Evolutionary conservation across 2,888 invertebrate genomes (phyloP).

Genomic region (Atethmia centrago): DNA sequence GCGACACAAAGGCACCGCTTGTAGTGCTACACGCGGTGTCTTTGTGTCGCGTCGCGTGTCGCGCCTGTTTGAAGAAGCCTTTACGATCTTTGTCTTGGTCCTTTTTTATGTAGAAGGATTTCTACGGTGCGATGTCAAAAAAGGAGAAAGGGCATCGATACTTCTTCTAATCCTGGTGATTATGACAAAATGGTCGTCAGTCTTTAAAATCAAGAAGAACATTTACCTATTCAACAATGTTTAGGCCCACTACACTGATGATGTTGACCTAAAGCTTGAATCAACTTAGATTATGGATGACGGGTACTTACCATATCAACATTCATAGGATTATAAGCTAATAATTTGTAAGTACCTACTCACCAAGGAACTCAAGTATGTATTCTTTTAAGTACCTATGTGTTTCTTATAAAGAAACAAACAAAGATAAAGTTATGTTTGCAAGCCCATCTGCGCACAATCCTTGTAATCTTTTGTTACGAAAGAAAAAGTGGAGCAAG

Average conservation of each 20-base stretch:
- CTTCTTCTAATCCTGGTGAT: background rate
- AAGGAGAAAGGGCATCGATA: too few species aligned
- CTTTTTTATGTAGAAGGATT: too few species aligned
- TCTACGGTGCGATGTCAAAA: too few species aligned
- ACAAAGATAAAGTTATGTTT: conserved; percentile 71
- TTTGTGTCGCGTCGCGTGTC: too few species aligned
- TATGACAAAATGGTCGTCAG: background rate
- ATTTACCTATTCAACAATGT: background rate
- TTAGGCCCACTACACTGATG: background rate
- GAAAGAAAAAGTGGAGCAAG: conserved; percentile 78
- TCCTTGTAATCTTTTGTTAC: conserved; percentile 74
- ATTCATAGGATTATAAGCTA: background rate
- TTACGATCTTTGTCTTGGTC: too few species aligned
- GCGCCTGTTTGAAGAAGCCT: too few species aligned
- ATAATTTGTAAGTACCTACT: background rate
- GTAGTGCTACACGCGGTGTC: too few species aligned
- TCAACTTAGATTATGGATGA: background rate
- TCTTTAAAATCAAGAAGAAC: background rate
- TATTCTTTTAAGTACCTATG: conserved; percentile 12
- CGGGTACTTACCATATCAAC: background rate
- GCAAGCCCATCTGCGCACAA: conserved; percentile 68
- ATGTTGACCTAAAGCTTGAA: background rate
- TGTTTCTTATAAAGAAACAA: conserved; percentile 41
- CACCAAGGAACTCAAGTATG: conserved; percentile 10
- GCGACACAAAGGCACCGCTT: too few species aligned